phyloP scores from a whole-genome alignment of 1,140 invertebrate species.

The Eciton burchellii region DNA sequence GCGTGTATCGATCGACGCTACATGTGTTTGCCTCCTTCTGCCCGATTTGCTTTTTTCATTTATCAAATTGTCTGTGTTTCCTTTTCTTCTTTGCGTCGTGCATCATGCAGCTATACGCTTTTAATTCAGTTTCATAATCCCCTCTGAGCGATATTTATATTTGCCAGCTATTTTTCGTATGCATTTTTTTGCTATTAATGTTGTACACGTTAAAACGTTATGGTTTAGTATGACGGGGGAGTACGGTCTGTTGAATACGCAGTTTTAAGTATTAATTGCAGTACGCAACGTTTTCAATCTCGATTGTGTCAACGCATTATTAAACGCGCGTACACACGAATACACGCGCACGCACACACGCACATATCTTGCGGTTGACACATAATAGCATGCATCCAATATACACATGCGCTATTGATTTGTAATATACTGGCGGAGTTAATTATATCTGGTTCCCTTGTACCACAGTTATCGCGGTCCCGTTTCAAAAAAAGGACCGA shows the following conservation, averaged over 20 bases:
- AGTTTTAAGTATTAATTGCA: conserved; percentile 25
- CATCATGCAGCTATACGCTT: neutral
- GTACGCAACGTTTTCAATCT: conserved; percentile 36
- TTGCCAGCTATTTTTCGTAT: neutral
- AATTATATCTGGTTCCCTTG: conserved; percentile 46
- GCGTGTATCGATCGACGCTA: conserved; percentile 1
- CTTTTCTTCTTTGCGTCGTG: neutral
- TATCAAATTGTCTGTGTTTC: neutral
- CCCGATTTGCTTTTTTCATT: no score
- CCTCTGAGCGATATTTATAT: neutral
- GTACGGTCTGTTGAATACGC: conserved; percentile 9
- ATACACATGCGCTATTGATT: conserved; percentile 47
- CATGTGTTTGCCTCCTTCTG: neutral
- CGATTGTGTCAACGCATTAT: conserved; percentile 37
- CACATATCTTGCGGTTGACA: conserved; percentile 19
- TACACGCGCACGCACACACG: neutral
- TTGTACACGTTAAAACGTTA: neutral
- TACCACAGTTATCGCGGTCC: conserved; percentile 7
- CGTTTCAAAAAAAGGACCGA: conserved; percentile 33
- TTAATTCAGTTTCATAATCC: neutral
- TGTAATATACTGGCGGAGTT: conserved; percentile 45
- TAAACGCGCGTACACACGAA: neutral
- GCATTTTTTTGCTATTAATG: conserved; percentile 1
- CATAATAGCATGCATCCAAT: conserved; percentile 45
- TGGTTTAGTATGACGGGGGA: conserved; percentile 10